These are phyloP conservation scores for Forficula auricularia DNA, from an alignment of 1,140 invertebrate species.

Conservation along the genomic window DNA sequence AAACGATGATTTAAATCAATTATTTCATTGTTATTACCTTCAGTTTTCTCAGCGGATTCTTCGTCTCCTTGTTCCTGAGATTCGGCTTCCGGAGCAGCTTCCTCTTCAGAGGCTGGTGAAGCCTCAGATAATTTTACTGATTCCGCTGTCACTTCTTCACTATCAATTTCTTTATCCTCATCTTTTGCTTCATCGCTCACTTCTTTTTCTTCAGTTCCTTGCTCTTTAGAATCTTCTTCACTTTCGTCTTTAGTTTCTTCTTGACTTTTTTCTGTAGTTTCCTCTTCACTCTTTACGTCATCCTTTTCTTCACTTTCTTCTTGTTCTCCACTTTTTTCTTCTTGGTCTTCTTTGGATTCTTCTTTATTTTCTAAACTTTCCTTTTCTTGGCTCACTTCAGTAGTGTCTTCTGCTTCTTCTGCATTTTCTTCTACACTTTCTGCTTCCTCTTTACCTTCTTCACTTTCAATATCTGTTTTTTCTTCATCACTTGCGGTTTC, in stretches of 20 bases:
- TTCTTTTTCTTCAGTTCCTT: conserved; percentile 8
- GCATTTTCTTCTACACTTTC: conserved; percentile 16
- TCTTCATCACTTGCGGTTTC: conserved; percentile 6
- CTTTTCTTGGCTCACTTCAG: conserved; percentile 5
- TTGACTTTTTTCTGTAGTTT: conserved; percentile 2
- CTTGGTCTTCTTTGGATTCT: conserved; percentile 1
- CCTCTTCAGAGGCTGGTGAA: conserved; percentile 6
- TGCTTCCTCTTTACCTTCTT: conserved; percentile 22
- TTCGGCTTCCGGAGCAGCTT: conserved; percentile 11
- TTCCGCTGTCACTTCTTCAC: conserved; percentile 8
- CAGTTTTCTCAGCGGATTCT: conserved; percentile 18
- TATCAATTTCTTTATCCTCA: conserved; percentile 10
- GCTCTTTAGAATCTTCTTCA: conserved; percentile 10
- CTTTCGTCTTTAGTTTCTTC: conserved; percentile 6
- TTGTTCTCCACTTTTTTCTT: neutral
- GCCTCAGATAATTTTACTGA: conserved; percentile 4
- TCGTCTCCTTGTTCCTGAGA: conserved; percentile 9
- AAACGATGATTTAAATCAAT: too few relatives aligned
- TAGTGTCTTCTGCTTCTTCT: conserved; percentile 3
- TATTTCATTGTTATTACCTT: neutral
- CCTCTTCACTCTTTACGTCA: conserved; percentile 10
- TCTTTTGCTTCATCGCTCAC: conserved; percentile 5
- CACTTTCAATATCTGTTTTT: conserved; percentile 5
- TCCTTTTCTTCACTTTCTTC: neutral
- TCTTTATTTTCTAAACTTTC: conserved; percentile 4